A percentile compares a stretch with the other conserved stretches of the same genome.
Conservation (phyloP, 2,113 vertebrate species). For the Ginglymostoma cirratum region DNA sequence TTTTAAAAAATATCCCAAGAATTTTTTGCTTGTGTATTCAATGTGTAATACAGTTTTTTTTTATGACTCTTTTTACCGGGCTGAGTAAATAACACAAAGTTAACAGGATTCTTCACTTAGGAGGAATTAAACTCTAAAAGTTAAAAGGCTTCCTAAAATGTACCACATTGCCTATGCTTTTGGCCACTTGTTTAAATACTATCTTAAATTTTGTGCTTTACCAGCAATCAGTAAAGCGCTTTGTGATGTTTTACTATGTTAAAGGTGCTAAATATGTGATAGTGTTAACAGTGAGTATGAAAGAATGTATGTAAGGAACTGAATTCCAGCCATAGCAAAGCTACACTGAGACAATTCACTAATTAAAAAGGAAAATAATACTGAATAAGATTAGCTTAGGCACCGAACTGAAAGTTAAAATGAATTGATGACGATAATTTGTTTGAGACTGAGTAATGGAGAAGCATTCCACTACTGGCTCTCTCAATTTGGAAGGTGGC, state of each 20-base stretch:
- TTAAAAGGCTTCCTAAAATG: background rate
- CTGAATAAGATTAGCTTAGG: background rate
- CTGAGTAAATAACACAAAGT: background rate
- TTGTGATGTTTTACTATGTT: background rate
- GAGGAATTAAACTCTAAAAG: background rate
- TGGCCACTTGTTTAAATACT: background rate
- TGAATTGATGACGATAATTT: background rate
- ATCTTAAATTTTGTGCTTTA: background rate
- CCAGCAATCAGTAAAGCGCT: background rate
- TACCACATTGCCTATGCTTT: background rate
- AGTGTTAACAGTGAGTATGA: background rate
- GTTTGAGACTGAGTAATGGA: background rate
- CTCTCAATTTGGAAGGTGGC: no score
- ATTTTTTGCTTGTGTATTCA: background rate
- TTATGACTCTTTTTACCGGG: background rate
- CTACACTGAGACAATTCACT: background rate
- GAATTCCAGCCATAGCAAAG: background rate
- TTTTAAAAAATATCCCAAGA: background rate
- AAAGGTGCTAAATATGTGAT: background rate
- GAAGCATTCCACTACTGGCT: background rate
- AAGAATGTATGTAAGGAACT: background rate
- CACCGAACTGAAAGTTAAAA: background rate
- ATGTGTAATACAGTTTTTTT: background rate
- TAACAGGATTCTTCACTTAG: background rate
- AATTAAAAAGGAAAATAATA: background rate